These are phyloP conservation scores for Lerema accius DNA, from an alignment of 1,140 invertebrate genomes.

Conservation along the genomic window DNA sequence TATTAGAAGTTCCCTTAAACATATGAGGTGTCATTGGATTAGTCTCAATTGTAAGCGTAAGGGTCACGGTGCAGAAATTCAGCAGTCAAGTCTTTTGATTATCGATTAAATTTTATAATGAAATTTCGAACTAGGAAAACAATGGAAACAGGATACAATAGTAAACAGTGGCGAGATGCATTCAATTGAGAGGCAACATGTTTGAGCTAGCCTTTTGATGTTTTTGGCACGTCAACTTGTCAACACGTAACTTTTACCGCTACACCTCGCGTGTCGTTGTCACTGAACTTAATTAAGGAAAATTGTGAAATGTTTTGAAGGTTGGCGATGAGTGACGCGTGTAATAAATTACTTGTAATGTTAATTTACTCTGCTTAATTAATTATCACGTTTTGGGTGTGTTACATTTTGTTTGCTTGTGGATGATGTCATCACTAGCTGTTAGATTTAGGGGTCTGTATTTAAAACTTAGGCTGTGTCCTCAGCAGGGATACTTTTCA, in stretches of 20 bases:
- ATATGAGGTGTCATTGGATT: no score
- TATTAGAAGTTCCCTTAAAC: no score
- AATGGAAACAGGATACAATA: not conserved
- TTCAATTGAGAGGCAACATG: not conserved
- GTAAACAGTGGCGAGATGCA: not conserved
- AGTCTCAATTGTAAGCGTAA: no score
- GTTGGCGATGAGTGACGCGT: not conserved
- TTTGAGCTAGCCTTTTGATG: constrained; percentile 14
- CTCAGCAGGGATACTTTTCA: no score
- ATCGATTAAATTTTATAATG: no score
- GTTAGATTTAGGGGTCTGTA: no score
- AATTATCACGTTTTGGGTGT: not conserved
- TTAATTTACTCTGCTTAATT: not conserved
- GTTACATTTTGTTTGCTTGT: not conserved
- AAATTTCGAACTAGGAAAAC: no score
- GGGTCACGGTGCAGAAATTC: no score
- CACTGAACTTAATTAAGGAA: constrained; percentile 22
- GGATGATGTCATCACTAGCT: not conserved
- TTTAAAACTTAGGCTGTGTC: no score
- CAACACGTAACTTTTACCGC: constrained; percentile 5
- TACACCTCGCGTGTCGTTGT: constrained; percentile 17
- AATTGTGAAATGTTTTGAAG: constrained; percentile 21
- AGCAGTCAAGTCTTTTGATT: no score
- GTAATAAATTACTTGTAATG: constrained; percentile 1
- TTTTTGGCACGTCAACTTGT: constrained; percentile 21